A percentile compares a stretch with the other conserved stretches of the same genome.
phyloP scores from a whole-genome alignment of 2,797 vertebrate genomes.

The Acestrorhynchus altus region DNA sequence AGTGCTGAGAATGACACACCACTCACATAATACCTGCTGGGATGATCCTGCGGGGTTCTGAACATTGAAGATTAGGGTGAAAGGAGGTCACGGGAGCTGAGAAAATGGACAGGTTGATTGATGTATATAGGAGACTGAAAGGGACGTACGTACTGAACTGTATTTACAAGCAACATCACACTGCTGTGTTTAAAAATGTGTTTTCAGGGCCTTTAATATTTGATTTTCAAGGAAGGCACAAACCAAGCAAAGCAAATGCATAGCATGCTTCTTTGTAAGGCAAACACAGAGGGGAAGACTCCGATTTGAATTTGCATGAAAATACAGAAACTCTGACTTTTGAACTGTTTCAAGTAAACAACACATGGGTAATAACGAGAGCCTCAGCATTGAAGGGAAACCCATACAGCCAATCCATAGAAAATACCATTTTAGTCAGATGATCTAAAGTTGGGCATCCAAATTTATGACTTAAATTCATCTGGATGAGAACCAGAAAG shows the following conservation, averaged over 20 bases:
- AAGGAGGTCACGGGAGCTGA: no score
- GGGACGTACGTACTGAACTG: no score
- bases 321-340: background rate
- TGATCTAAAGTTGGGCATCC: constrained; percentile 11
- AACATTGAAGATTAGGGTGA: no score
- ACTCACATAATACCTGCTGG: no score
- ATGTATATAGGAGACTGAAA: no score
- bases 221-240: background rate
- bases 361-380: background rate
- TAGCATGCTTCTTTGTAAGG: background rate
- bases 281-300: constrained; percentile 39
- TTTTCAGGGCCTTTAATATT: no score
- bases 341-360: background rate
- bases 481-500: constrained; percentile 35
- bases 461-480: constrained; percentile 32
- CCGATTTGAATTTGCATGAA: background rate
- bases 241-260: no score
- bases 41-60: no score
- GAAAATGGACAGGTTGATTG: no score
- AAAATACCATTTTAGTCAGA: background rate
- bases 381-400: background rate
- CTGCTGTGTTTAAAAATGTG: no score
- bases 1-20: no score
- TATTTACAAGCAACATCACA: no score
- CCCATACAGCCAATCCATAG: background rate